Evolutionary conservation across 2,113 vertebrate species (phyloP), one percentile per base, ranked within the genome.

Genomic region (Hassar affinis): DNA sequence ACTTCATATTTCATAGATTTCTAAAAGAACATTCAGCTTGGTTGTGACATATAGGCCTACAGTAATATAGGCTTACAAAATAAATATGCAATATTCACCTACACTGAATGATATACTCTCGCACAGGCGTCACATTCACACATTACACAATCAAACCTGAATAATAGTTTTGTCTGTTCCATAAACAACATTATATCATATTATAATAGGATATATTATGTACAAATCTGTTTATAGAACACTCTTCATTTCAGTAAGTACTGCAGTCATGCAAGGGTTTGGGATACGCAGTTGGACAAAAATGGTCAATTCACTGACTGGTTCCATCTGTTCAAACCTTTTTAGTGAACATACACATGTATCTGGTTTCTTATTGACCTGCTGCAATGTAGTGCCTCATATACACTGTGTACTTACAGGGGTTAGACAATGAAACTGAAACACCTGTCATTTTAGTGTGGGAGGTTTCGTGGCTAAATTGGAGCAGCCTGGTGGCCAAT

Each of bases 171-270:
- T 66, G 59, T 86, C 89, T 86, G 74, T 89, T 83, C 80, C 42
- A 82, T 80, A 89, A 90, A 88, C 71, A 87, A 87, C 84, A 85
- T 86, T 88, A 79, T 85, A 86, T 88, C 84, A 85, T 84, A 82
- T 89, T 86, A 86, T 88, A 85, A 52, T 79, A 81, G 86, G 83
- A 61, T 78, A 90, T 90, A 88, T 86, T 90, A 92, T 94, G 86
- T 95, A 95, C 93, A 95, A 91, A 92, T 91, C 90, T 91, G 88
- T 93, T 90, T 92, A 91, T 93, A 89, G 88, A 92, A 92, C 91
- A 92, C 85, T 89, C 64, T 88, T 92, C 91, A 93, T 93, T 42
- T 93, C 91, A 91, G 91, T 92, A 93, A 91, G 89, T 92, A 69
- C 79, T 77, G 59, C 79, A 93, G 82, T 88, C 94, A 94, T 94